Evolutionary conservation across 1,140 invertebrate genomes (phyloP).

Genomic region (Hypothenemus hampei): DNA sequence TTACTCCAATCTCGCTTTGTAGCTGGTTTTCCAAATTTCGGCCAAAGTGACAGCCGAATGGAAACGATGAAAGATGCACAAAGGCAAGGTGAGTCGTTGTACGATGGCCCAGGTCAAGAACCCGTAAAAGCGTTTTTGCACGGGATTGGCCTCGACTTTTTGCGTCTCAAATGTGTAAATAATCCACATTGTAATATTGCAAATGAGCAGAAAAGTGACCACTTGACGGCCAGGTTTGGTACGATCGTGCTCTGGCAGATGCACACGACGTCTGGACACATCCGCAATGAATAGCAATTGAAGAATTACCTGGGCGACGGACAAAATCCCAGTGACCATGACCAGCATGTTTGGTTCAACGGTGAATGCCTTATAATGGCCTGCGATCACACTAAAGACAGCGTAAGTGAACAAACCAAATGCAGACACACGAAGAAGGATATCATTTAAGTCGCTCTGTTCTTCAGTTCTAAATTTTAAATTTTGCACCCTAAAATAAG

Average conservation of each 20-base stretch:
- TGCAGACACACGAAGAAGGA: slow-evolving; percentile 82
- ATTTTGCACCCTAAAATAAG: slow-evolving; percentile 67
- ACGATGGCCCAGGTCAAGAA: slow-evolving; percentile 92
- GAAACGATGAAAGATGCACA: slow-evolving; percentile 96
- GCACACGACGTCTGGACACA: slow-evolving; percentile 83
- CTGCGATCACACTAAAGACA: slow-evolving; percentile 89
- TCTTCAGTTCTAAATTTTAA: slow-evolving; percentile 86
- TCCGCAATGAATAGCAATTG: slow-evolving; percentile 95
- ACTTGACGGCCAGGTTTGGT: slow-evolving; percentile 92
- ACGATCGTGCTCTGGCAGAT: slow-evolving; percentile 83
- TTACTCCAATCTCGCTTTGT: slow-evolving; percentile 82
- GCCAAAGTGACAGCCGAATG: slow-evolving; percentile 94
- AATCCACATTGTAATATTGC: slow-evolving; percentile 92
- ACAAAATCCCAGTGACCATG: slow-evolving; percentile 81
- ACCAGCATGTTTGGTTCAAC: slow-evolving; percentile 83
- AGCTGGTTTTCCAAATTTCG: slow-evolving; percentile 97
- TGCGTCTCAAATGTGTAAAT: slow-evolving; percentile 95
- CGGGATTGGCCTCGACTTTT: slow-evolving; percentile 85
- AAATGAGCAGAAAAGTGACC: slow-evolving; percentile 91
- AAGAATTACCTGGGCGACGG: slow-evolving; percentile 80
- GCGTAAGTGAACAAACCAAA: slow-evolving; percentile 90
- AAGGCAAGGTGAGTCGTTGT: slow-evolving; percentile 85
- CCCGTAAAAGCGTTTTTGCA: slow-evolving; percentile 90
- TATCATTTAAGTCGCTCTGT: slow-evolving; percentile 83
- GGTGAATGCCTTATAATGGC: slow-evolving; percentile 73